Evolutionary conservation across 2,888 invertebrate species (phyloP).

Genomic region (Pyralis farinalis): DNA sequence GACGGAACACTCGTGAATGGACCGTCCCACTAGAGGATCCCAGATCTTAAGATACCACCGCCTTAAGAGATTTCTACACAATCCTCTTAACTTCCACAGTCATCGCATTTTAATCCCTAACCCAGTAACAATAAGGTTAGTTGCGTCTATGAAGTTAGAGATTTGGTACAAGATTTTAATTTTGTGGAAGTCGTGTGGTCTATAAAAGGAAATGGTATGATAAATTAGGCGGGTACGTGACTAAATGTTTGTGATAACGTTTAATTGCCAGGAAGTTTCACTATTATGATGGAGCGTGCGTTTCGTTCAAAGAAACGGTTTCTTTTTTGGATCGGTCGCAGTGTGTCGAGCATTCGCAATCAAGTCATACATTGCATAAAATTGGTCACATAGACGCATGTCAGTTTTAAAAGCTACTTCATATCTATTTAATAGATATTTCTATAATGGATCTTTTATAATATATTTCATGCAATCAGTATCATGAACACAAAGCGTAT

Average conservation of each 20-base stretch:
- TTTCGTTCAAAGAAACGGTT: neutral
- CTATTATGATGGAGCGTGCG: neutral
- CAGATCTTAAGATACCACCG: conserved; percentile 36
- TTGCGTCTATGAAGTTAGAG: no score
- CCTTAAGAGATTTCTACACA: neutral
- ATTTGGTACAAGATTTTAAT: neutral
- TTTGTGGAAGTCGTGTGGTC: conserved; percentile 22
- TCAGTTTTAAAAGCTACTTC: no score
- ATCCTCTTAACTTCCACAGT: neutral
- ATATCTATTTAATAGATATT: no score
- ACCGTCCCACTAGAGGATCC: conserved; percentile 43
- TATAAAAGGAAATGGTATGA: conserved; percentile 27
- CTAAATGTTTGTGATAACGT: conserved; percentile 4
- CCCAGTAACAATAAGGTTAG: no score
- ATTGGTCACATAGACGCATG: no score
- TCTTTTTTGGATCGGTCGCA: neutral
- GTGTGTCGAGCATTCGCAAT: no score
- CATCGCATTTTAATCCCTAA: no score
- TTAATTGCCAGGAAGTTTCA: neutral
- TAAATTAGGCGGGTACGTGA: conserved; percentile 30
- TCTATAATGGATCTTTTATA: no score
- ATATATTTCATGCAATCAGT: no score
- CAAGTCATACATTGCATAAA: no score
- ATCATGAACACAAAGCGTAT: no score
- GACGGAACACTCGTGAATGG: conserved; percentile 57